Conservation (phyloP, 2,888 invertebrate species). For the Calameuta pallipes region DNA sequence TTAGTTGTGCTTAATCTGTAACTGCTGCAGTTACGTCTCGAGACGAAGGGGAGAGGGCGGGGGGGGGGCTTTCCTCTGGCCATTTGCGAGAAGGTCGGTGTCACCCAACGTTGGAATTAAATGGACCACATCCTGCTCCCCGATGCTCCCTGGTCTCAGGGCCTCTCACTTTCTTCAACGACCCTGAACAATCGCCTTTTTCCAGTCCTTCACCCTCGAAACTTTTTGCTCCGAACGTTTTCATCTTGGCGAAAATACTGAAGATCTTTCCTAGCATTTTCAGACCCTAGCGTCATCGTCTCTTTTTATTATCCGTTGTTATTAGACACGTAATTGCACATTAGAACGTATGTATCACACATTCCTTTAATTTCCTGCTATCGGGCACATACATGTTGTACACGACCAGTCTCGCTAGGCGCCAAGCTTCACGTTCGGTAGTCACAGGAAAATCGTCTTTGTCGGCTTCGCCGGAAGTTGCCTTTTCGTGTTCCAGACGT, state of each 20-base stretch:
- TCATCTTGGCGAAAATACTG: background rate
- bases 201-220: conserved; percentile 8
- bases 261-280: conserved; percentile 1
- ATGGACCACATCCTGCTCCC: conserved; percentile 20
- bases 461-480: background rate
- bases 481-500: background rate
- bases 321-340: background rate
- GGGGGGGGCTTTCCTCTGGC: conserved; percentile 16
- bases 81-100: conserved; percentile 8
- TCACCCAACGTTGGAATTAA: conserved; percentile 23
- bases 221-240: conserved; percentile 7
- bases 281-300: background rate
- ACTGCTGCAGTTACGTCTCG: conserved; percentile 39
- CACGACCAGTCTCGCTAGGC: too few species aligned
- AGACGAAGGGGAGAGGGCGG: background rate
- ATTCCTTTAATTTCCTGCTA: background rate
- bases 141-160: background rate
- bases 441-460: background rate
- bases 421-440: background rate
- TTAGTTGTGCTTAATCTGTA: conserved; percentile 57
- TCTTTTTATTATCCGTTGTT: background rate
- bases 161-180: conserved; percentile 6
- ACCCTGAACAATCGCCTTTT: conserved; percentile 13
- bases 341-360: background rate
- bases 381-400: background rate